A percentile compares a stretch with the other conserved stretches of the same genome.
Evolutionary conservation across 2,113 vertebrate genomes (phyloP).

Genomic region (Macquaria australasica): DNA sequence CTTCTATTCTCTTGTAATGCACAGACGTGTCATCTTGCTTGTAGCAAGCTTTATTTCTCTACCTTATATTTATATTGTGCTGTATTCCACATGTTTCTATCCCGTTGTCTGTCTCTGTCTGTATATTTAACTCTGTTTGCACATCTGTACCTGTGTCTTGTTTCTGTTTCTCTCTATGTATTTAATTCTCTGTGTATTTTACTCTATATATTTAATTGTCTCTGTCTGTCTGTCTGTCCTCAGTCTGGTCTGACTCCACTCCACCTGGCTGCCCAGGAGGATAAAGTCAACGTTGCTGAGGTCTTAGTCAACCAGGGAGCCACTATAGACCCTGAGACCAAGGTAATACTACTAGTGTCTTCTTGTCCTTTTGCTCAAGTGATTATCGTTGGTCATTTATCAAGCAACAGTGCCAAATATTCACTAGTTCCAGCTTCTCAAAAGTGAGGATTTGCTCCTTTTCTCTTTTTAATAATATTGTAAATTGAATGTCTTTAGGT

Average conservation of each 20-base stretch:
- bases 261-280: constrained; percentile 96
- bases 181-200: background rate
- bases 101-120: background rate
- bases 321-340: constrained; percentile 90
- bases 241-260: constrained; percentile 96
- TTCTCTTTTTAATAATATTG: too few relatives aligned
- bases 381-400: background rate
- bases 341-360: constrained; percentile 81
- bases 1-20: background rate
- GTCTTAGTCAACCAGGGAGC: constrained; percentile 95
- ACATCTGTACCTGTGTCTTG: background rate
- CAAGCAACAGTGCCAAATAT: background rate
- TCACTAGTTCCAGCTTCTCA: background rate
- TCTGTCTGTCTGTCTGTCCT: constrained; percentile 28
- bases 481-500: background rate
- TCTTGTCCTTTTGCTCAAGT: background rate
- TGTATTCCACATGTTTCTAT: background rate
- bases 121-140: constrained; percentile 5
- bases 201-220: background rate
- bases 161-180: background rate
- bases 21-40: background rate
- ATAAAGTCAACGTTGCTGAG: constrained; percentile 96
- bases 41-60: background rate
- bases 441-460: background rate
- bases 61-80: background rate